phyloP scores from a whole-genome alignment of 2,888 invertebrate species.

The Nomada flava region DNA sequence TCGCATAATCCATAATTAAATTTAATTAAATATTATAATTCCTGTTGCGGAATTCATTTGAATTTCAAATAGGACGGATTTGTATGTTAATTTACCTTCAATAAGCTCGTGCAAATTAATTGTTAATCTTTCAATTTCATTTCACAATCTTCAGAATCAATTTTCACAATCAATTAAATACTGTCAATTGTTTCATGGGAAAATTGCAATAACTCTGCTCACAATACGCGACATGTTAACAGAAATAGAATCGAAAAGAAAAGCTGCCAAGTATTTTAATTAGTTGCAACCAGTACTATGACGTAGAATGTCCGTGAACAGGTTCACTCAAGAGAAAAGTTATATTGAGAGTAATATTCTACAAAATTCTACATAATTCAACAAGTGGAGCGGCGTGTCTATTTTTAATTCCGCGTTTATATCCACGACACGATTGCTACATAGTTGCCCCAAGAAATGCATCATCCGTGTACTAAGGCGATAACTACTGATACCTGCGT shows the following conservation, averaged over 20 bases:
- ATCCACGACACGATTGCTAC: slow-evolving; percentile 23
- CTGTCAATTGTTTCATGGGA: too few relatives aligned
- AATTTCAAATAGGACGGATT: not conserved
- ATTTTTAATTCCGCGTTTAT: slow-evolving; percentile 25
- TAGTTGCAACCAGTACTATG: too few relatives aligned
- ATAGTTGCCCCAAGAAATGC: slow-evolving; percentile 29
- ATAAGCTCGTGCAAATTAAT: slow-evolving; percentile 4
- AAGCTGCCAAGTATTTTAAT: too few relatives aligned
- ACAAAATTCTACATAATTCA: slow-evolving; percentile 3
- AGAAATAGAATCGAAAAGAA: too few relatives aligned
- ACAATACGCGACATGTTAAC: too few relatives aligned
- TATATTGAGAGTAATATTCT: not conserved
- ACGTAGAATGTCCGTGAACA: not conserved
- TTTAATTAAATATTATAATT: not conserved
- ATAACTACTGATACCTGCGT: slow-evolving; percentile 22
- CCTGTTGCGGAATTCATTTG: not conserved
- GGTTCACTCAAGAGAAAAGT: not conserved
- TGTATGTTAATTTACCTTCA: not conserved
- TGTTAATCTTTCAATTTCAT: too few relatives aligned
- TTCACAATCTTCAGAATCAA: too few relatives aligned
- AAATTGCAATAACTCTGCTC: too few relatives aligned
- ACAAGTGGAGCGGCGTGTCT: slow-evolving; percentile 29
- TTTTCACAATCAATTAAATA: too few relatives aligned
- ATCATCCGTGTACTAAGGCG: slow-evolving; percentile 5
- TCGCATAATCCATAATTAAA: not conserved